Percentiles rank a stretch among this genome's conserved stretches.
Conservation (phyloP, 2,113 vertebrate species). For the Azemiops feae region DNA sequence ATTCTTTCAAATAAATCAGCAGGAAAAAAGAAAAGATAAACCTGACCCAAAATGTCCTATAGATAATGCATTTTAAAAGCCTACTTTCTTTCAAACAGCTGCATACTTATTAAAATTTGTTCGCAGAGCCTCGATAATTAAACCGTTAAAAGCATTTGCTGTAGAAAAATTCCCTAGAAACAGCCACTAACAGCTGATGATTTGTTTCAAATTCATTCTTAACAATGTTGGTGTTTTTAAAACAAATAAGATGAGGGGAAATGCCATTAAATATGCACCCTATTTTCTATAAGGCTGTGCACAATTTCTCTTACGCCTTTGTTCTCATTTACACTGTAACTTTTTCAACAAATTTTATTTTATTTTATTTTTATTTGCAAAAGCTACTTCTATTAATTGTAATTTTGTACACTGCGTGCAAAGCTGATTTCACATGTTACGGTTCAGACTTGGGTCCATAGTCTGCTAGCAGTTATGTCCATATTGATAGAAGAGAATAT, state of each 20-base stretch:
- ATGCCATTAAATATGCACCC: neutral
- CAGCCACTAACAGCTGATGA: slow-evolving; percentile 27
- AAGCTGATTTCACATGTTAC: neutral
- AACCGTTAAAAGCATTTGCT: slow-evolving; percentile 34
- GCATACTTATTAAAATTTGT: slow-evolving; percentile 30
- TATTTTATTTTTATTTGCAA: neutral
- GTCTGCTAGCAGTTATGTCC: neutral
- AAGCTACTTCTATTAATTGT: neutral
- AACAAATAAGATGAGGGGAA: neutral
- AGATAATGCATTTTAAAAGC: slow-evolving; percentile 11
- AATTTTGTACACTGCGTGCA: neutral
- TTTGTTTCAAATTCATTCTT: slow-evolving; percentile 27
- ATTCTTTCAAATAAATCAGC: neutral
- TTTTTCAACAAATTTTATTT: neutral
- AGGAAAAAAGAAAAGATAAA: neutral
- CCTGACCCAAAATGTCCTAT: neutral
- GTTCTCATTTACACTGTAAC: neutral
- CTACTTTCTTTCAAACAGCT: slow-evolving; percentile 33
- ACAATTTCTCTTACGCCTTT: neutral
- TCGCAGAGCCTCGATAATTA: slow-evolving; percentile 32
- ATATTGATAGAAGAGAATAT: neutral
- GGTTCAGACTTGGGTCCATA: neutral
- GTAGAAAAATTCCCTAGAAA: slow-evolving; percentile 27
- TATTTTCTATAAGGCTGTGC: neutral
- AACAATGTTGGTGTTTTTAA: neutral